Evolutionary conservation across 2,888 invertebrate genomes (phyloP).

Genomic region (Pseudeuparius sepicola): DNA sequence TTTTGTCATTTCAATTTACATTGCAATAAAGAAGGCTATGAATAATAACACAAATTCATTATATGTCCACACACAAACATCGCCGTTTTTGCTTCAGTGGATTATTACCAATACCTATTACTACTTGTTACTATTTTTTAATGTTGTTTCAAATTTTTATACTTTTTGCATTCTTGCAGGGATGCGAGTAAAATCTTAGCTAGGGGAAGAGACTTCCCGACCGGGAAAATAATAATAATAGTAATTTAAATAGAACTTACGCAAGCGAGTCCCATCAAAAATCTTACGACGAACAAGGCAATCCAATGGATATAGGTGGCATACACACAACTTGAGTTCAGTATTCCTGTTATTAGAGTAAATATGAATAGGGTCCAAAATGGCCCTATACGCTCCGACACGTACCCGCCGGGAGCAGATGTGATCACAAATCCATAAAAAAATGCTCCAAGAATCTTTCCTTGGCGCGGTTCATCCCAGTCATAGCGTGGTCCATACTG

Average conservation of each 20-base stretch:
- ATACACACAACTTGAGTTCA: conserved; percentile 1
- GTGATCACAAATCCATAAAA: conserved; percentile 59
- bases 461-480: conserved; percentile 53
- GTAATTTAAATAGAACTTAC: conserved; percentile 1
- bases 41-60: no score
- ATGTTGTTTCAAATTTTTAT: no score
- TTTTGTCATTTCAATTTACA: no score
- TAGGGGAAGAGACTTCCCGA: no score
- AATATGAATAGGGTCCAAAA: conserved; percentile 1
- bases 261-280: background rate
- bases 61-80: no score
- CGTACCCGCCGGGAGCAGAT: conserved; percentile 51
- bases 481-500: conserved; percentile 42
- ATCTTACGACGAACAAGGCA: background rate
- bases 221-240: no score
- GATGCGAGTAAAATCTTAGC: no score
- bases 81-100: no score
- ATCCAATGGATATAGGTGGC: background rate
- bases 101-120: no score
- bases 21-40: no score
- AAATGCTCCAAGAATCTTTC: conserved; percentile 51
- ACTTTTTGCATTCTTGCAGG: no score
- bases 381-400: conserved; percentile 42
- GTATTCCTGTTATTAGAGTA: background rate
- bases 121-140: no score